These are phyloP conservation scores for Chondrosia reniformis DNA, from an alignment of 37 sponge, comb jelly and placozoan species.

Conservation along the genomic window DNA sequence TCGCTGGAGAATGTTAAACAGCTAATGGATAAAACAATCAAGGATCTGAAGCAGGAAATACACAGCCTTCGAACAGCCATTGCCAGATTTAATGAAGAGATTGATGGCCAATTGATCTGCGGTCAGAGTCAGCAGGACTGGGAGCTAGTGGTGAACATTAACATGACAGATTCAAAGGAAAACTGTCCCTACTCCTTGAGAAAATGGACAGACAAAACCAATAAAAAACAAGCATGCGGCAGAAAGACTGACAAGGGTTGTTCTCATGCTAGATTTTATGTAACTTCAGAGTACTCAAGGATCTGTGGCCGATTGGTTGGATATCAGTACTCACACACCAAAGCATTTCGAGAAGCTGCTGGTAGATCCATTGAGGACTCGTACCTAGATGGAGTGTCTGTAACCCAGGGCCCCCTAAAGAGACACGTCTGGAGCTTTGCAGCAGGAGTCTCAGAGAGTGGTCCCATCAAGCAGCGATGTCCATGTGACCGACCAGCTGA, in stretches of 20 bases:
- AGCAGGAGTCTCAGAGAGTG: neutral
- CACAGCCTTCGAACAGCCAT: neutral
- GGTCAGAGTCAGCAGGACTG: neutral
- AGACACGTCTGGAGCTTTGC: slow-evolving; percentile 4
- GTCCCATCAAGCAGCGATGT: neutral
- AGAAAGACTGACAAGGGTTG: neutral
- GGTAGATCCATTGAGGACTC: neutral
- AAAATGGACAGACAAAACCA: neutral
- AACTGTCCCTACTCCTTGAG: neutral
- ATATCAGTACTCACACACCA: neutral
- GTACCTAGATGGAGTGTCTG: neutral
- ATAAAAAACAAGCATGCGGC: neutral
- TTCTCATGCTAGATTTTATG: neutral
- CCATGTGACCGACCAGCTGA: neutral
- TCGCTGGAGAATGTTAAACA: no score
- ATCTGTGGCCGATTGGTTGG: neutral
- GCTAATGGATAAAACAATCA: no score
- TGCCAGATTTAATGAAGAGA: neutral
- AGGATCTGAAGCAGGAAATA: no score
- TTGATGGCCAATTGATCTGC: no score
- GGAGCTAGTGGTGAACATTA: neutral
- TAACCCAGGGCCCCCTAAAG: neutral
- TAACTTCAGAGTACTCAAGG: neutral
- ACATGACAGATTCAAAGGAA: neutral
- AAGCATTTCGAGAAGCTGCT: neutral